Evolutionary conservation across 2,113 vertebrate genomes (phyloP).

Genomic region (Heterochromis multidens): DNA sequence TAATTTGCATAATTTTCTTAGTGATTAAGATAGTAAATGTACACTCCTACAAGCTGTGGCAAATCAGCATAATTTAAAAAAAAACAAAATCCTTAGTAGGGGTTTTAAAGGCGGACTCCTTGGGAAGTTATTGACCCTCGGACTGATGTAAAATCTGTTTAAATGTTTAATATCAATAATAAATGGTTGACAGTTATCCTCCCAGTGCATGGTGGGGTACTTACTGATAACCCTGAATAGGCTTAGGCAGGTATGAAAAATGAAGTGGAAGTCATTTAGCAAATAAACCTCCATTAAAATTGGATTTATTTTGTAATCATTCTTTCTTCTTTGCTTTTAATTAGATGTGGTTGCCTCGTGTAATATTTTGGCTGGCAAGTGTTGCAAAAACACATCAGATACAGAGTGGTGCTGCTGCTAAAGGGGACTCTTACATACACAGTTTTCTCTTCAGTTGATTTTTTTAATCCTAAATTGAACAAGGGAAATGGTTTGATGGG

Average conservation of each 20-base stretch:
- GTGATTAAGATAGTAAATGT: constrained; percentile 20
- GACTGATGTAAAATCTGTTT: neutral
- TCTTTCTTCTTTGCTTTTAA: neutral
- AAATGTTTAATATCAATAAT: neutral
- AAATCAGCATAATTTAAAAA: neutral
- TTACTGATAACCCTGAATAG: neutral
- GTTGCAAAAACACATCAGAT: neutral
- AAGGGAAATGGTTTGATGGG: neutral
- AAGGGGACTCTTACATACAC: neutral
- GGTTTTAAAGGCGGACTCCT: neutral
- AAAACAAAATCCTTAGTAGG: neutral
- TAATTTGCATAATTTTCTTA: constrained; percentile 38
- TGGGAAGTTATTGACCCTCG: neutral
- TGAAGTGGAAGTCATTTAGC: neutral
- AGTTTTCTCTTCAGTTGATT: neutral
- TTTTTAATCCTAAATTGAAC: neutral
- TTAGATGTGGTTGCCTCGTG: neutral
- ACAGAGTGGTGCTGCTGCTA: neutral
- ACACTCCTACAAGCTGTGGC: neutral
- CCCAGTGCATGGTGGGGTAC: neutral
- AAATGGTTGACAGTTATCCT: constrained; percentile 2
- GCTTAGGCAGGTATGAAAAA: neutral
- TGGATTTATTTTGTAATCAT: neutral
- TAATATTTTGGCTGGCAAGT: neutral
- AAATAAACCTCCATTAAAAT: neutral